phyloP scores from a whole-genome alignment of 2,113 vertebrate species.

The Telmatochromis brachygnathus region DNA sequence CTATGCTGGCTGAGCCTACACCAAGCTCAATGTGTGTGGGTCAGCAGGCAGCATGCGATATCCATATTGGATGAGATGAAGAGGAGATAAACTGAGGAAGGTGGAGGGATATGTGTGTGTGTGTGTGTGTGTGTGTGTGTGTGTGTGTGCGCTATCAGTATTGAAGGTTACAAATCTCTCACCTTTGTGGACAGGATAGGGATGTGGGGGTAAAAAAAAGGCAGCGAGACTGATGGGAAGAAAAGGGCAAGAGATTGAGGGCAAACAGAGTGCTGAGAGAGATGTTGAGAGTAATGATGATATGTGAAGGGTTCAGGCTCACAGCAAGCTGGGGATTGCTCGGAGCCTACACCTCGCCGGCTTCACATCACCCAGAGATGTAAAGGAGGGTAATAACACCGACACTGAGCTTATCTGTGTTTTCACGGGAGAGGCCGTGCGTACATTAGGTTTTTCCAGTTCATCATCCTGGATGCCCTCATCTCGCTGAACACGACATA shows the following conservation, averaged over 20 bases:
- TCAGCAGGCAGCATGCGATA: slow-evolving; percentile 33
- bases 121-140: not conserved
- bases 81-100: slow-evolving; percentile 32
- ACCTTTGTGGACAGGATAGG: slow-evolving; percentile 17
- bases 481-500: not conserved
- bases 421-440: not conserved
- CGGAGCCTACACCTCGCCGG: not conserved
- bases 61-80: slow-evolving; percentile 56
- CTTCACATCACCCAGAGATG: not conserved
- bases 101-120: not conserved
- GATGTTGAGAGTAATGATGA: not conserved
- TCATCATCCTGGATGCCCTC: not conserved
- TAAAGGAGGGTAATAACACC: not conserved
- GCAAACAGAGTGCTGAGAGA: not conserved
- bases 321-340: not conserved
- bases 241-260: not conserved
- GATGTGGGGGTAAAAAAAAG: not conserved
- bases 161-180: slow-evolving; percentile 51
- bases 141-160: not conserved
- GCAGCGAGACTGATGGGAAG: not conserved
- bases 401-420: not conserved
- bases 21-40: slow-evolving; percentile 33
- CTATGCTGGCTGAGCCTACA: slow-evolving; percentile 37
- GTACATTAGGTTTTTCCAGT: not conserved
- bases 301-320: slow-evolving; percentile 12